These are phyloP conservation scores for Tenualosa thibaudeaui DNA, from an alignment of 2,797 vertebrate species.

Conservation along the genomic window DNA sequence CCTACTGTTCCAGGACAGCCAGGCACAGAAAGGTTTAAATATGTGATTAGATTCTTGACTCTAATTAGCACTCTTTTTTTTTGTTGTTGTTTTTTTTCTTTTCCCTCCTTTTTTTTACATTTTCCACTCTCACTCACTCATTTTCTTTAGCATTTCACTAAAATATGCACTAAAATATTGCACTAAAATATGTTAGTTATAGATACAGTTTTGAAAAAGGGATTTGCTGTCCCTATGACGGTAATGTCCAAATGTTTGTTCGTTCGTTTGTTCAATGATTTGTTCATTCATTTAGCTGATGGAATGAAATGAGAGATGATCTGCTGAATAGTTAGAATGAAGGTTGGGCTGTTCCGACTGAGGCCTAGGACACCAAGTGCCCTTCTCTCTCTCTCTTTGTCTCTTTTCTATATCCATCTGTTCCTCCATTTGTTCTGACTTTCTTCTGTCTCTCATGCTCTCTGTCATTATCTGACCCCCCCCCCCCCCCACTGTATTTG, in stretches of 20 bases:
- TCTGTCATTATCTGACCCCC: constrained; percentile 15
- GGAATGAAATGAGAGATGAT: neutral
- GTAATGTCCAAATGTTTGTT: neutral
- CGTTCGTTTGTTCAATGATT: neutral
- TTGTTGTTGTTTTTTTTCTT: too few relatives aligned
- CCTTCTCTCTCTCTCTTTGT: constrained; percentile 40
- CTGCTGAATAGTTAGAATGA: neutral
- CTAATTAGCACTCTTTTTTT: neutral
- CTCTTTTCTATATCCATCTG: constrained; percentile 45
- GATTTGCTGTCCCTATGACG: neutral
- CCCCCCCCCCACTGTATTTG: constrained; percentile 35
- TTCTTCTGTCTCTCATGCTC: neutral
- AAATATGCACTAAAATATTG: neutral
- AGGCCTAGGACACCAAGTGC: neutral
- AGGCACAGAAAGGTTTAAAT: neutral
- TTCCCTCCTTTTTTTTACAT: too few relatives aligned
- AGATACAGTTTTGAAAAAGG: neutral
- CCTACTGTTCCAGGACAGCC: neutral
- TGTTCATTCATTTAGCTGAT: neutral
- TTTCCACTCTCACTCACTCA: too few relatives aligned
- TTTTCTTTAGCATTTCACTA: neutral
- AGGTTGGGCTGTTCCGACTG: neutral
- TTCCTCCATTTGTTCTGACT: neutral
- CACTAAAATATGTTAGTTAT: neutral
- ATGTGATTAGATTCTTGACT: neutral